phyloP scores from a whole-genome alignment of 1,140 invertebrate genomes.

The Drosophila bifasciata region DNA sequence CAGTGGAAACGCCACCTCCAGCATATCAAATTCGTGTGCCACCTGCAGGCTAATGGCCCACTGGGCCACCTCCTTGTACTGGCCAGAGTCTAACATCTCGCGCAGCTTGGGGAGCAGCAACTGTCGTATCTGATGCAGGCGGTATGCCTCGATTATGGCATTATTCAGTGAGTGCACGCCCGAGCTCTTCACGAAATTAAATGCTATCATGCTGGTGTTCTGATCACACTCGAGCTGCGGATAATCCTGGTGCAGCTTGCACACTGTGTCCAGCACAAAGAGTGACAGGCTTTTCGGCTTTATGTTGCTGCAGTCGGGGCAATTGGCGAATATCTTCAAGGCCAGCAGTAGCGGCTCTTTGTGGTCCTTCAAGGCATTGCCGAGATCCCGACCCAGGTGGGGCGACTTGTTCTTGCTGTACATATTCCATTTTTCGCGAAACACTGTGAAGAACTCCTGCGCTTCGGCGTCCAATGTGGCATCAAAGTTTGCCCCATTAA shows the following conservation, averaged over 20 bases:
- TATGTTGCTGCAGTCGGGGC: constrained; percentile 85
- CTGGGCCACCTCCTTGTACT: constrained; percentile 86
- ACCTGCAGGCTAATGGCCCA: constrained; percentile 71
- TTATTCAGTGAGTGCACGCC: constrained; percentile 85
- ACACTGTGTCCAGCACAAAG: constrained; percentile 87
- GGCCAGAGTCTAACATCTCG: constrained; percentile 85
- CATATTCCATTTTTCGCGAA: constrained; percentile 81
- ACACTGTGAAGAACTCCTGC: constrained; percentile 63
- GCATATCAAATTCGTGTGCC: constrained; percentile 85
- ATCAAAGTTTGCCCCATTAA: constrained; percentile 77
- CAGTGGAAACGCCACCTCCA: constrained; percentile 88
- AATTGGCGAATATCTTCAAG: constrained; percentile 86
- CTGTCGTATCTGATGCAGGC: constrained; percentile 85
- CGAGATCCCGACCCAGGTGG: constrained; percentile 83
- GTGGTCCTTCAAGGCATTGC: constrained; percentile 84
- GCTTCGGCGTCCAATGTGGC: constrained; percentile 59
- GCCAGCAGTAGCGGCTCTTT: constrained; percentile 86
- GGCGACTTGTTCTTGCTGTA: constrained; percentile 86
- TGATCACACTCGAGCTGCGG: constrained; percentile 77
- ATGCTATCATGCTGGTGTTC: constrained; percentile 87
- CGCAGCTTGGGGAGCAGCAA: constrained; percentile 85
- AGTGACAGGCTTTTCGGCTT: constrained; percentile 86
- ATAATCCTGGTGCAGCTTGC: constrained; percentile 77
- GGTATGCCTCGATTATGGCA: constrained; percentile 85
- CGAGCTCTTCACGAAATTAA: constrained; percentile 86